Percentiles rank a stretch among this genome's conserved stretches.
phyloP scores from a whole-genome alignment of 2,113 vertebrate genomes.

The Albula goreensis region DNA sequence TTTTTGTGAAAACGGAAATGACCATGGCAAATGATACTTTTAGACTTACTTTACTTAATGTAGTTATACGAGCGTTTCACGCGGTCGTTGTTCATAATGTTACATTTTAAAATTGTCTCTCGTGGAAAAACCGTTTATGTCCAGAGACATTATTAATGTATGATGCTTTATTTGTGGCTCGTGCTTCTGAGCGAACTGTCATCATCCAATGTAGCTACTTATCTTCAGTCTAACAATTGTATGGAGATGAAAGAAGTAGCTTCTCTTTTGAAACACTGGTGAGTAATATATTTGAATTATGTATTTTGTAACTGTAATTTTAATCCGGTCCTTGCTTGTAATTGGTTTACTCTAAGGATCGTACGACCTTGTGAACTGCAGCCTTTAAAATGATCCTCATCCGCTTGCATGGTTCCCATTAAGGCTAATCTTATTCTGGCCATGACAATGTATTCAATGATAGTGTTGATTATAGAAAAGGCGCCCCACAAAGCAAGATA shows the following conservation, averaged over 20 bases:
- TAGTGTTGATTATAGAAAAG: slow-evolving; percentile 21
- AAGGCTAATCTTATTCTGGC: slow-evolving; percentile 5
- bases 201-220: not conserved
- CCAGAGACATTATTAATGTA: not conserved
- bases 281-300: not conserved
- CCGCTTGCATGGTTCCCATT: slow-evolving; percentile 7
- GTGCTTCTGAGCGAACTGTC: not conserved
- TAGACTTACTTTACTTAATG: too few species aligned
- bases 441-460: slow-evolving; percentile 5
- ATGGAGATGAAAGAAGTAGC: not conserved
- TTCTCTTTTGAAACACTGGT: not conserved
- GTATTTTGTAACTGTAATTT: not conserved
- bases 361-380: slow-evolving; percentile 14
- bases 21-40: too few species aligned
- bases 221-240: not conserved
- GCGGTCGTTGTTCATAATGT: too few species aligned
- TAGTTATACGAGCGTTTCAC: too few species aligned
- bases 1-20: too few species aligned
- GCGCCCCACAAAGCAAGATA: slow-evolving; percentile 8
- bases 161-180: not conserved
- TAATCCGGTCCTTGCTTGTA: not conserved
- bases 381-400: not conserved
- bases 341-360: not conserved
- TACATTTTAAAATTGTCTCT: not conserved
- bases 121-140: not conserved